phyloP scores from a whole-genome alignment of 2,797 vertebrate genomes.

The Tangara arthus region DNA sequence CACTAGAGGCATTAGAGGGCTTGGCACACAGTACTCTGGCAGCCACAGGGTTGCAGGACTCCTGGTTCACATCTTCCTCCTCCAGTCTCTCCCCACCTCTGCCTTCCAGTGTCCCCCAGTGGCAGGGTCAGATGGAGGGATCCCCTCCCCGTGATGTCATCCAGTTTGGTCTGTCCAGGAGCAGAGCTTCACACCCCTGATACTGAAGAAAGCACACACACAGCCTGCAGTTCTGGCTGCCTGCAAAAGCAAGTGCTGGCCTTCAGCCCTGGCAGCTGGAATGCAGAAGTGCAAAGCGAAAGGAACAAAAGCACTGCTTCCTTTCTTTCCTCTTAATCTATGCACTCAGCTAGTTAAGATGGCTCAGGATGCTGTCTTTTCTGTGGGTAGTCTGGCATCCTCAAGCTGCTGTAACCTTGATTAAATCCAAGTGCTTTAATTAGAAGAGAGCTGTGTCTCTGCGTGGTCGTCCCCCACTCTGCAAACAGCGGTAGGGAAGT shows the following conservation, averaged over 20 bases:
- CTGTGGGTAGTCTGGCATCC: slow-evolving; percentile 11
- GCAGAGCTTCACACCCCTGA: not conserved
- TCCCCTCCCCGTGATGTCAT: not conserved
- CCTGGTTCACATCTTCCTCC: not conserved
- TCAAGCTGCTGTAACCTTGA: slow-evolving; percentile 28
- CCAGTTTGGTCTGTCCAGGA: not conserved
- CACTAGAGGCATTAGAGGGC: not conserved
- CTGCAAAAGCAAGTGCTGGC: slow-evolving; percentile 26
- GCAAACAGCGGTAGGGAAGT: not conserved
- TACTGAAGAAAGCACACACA: not conserved
- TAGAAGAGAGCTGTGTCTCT: slow-evolving; percentile 5
- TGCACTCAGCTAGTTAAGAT: slow-evolving; percentile 21
- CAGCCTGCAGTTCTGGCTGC: slow-evolving; percentile 41
- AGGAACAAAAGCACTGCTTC: slow-evolving; percentile 14
- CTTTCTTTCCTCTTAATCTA: not conserved
- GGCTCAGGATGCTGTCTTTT: slow-evolving; percentile 19
- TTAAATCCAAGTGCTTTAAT: slow-evolving; percentile 49
- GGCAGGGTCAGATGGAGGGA: not conserved
- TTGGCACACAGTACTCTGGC: not conserved
- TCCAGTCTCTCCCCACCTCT: not conserved
- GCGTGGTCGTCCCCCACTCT: not conserved
- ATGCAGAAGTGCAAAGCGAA: not conserved
- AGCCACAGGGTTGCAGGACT: not conserved
- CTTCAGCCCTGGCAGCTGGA: slow-evolving; percentile 38
- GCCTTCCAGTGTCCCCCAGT: not conserved